These are phyloP conservation scores for Motacilla tschutschensis DNA, from an alignment of 2,113 vertebrate genomes.

Conservation along the genomic window DNA sequence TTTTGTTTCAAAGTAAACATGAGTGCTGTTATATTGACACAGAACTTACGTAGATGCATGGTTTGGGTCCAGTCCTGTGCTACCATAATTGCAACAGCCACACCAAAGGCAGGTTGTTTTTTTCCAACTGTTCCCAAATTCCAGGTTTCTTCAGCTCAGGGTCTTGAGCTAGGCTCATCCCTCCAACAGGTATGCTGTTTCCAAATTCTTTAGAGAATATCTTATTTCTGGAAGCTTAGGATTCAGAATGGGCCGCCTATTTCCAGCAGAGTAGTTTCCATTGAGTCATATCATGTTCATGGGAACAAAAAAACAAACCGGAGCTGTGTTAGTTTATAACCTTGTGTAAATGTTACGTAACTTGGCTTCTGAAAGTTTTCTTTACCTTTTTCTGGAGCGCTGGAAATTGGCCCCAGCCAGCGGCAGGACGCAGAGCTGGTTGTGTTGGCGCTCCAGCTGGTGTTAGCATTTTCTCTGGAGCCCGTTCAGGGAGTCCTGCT, in stretches of 20 bases:
- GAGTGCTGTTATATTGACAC: not conserved
- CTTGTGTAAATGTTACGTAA: conserved; percentile 51
- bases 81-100: not conserved
- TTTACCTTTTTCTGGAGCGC: conserved; percentile 35
- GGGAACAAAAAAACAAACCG: conserved; percentile 53
- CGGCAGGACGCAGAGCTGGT: not conserved
- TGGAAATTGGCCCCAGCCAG: conserved; percentile 18
- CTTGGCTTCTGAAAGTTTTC: conserved; percentile 46
- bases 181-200: not conserved
- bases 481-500: not conserved
- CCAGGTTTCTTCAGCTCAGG: not conserved
- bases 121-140: not conserved
- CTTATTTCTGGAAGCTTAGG: conserved; percentile 23
- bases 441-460: not conserved
- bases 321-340: conserved; percentile 35
- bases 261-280: conserved; percentile 36
- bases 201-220: not conserved
- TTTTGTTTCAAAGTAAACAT: not conserved
- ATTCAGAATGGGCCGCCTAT: not conserved
- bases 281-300: conserved; percentile 54
- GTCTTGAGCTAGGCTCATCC: not conserved
- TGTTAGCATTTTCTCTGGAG: conserved; percentile 39
- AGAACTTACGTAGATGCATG: not conserved
- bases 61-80: not conserved
- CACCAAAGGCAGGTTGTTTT: not conserved